A percentile compares a stretch with the other conserved stretches of the same genome.
Evolutionary conservation across 2,888 invertebrate species (phyloP).

Genomic region (Lithodes maja): DNA sequence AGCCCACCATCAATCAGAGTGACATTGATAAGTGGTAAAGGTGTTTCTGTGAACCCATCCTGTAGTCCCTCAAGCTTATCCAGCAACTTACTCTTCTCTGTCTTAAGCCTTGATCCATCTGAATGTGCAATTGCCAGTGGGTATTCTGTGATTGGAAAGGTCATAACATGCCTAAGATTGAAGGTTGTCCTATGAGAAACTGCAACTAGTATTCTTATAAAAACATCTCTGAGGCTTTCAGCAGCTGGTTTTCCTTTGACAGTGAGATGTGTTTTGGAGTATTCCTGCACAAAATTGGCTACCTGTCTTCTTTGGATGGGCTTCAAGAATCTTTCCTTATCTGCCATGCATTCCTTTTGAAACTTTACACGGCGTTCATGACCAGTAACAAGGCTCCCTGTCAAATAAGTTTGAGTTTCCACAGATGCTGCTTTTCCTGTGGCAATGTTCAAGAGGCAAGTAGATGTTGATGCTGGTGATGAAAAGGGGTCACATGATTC

Average conservation of each 20-base stretch:
- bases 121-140: background rate
- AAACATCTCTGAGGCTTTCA: background rate
- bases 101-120: background rate
- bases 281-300: no score
- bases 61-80: no score
- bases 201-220: background rate
- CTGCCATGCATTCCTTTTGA: no score
- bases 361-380: background rate
- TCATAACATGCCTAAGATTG: background rate
- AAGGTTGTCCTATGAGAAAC: background rate
- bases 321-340: background rate
- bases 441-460: slow-evolving; percentile 9
- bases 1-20: background rate
- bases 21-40: background rate
- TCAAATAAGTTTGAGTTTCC: background rate
- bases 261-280: no score
- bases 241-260: background rate
- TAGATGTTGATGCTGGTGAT: background rate
- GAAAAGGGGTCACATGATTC: slow-evolving; percentile 21
- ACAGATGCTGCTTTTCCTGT: slow-evolving; percentile 5
- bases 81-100: background rate
- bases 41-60: background rate
- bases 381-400: background rate
- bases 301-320: background rate
- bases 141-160: background rate